Base-by-base conservation (phyloP, 2,888 invertebrate species). In the Noctua janthe region DNA sequence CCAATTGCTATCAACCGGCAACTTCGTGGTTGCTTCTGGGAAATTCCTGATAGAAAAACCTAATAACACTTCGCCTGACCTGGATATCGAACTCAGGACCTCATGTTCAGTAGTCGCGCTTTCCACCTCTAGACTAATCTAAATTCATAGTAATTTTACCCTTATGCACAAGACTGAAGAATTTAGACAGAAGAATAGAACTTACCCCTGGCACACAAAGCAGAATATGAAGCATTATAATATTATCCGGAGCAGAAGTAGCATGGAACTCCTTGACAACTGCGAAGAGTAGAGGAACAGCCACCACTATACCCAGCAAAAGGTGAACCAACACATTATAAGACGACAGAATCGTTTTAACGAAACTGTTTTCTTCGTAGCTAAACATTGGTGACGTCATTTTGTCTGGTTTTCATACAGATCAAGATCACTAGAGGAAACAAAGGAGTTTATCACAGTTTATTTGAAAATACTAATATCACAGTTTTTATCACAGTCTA, bases 121-220 rank as follows among this genome's bases (percentile, higher is more conserved):
- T n/a, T 13, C 13, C 4, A 11, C 1, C 23, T 4, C 62, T 64
- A 6, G 1, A 29, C 15, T 15, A 15, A 4, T 62, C 6, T 1
- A 6, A 15, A n/a, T 64, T 23, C 5, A 23, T 43, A 2, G 23
- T n/a, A 43, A 69, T 47, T n/a, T 15, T n/a, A 43, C 15, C 13
- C 67, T 35, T 20, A 35, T 29, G 15, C 20, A 23, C 43, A 67
- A 43, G 43, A 13, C n/a, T 43, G 13, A 43, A 23, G 23, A 67
- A 13, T 13, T 47, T 15, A 56, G 13, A 4, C n/a, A 43, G 6
- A 20, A 47, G 5, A 29, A 23, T 1, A n/a, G 67, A 6, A 43
- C 89, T 90, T 85, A 89, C 89, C 64, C 90, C 89, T 51, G 71
- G 86, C 11, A 85, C 82, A 74, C 87, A 87, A 29, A 87, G 69